Evolutionary conservation across 1,140 invertebrate species (phyloP).

Genomic region (Dendroctonus valens): DNA sequence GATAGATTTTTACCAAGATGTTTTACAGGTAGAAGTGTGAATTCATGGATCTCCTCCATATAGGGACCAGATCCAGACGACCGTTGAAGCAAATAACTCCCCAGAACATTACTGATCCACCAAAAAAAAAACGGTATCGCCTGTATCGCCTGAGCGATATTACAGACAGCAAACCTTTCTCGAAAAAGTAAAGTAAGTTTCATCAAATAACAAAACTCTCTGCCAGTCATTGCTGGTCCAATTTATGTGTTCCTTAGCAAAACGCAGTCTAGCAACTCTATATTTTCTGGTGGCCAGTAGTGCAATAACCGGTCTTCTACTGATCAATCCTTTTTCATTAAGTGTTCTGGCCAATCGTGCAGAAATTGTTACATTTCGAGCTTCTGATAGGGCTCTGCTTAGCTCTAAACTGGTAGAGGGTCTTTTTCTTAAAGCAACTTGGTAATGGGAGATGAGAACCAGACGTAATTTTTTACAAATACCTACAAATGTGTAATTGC

Average conservation of each 20-base stretch:
- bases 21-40: background rate
- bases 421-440: conserved; percentile 1
- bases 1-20: too few species aligned
- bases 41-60: conserved; percentile 1
- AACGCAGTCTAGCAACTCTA: background rate
- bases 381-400: background rate
- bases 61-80: conserved; percentile 1
- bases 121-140: conserved; percentile 1
- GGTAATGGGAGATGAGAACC: too few species aligned
- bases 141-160: background rate
- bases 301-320: conserved; percentile 1
- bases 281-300: conserved; percentile 1
- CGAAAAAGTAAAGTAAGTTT: background rate
- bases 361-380: conserved; percentile 1
- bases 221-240: background rate
- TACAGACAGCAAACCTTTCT: background rate
- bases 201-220: background rate
- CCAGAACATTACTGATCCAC: conserved; percentile 1
- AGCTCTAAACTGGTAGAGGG: conserved; percentile 1
- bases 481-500: too few species aligned
- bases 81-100: background rate
- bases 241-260: background rate
- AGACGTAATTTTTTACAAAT: too few species aligned
- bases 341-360: background rate
- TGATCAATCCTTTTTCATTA: background rate